A percentile compares a stretch with the other conserved stretches of the same genome.
Conservation (phyloP, 1,140 invertebrate species). For the Brachionus asplanchnoidis region DNA sequence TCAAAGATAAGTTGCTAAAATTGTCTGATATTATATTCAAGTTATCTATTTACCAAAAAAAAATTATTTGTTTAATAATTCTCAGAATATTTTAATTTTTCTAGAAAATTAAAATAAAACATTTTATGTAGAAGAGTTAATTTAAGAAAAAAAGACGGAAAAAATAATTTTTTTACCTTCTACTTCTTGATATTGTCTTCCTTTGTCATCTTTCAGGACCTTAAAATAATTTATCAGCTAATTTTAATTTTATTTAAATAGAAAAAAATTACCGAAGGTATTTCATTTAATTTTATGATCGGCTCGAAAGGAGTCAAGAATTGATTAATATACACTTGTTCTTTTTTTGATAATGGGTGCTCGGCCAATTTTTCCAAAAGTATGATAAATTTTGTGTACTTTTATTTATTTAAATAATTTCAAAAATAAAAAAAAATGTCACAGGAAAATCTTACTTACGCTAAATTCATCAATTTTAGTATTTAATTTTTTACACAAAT, state of each 20-base stretch:
- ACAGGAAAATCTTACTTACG: background rate
- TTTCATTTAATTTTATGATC: slow-evolving; percentile 51
- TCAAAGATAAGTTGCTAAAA: too few relatives aligned
- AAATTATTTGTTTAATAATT: background rate
- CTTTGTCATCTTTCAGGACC: slow-evolving; percentile 66
- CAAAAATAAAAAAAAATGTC: background rate
- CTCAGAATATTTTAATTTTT: too few relatives aligned
- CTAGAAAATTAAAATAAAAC: too few relatives aligned
- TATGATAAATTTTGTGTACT: slow-evolving; percentile 70
- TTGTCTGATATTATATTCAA: too few relatives aligned
- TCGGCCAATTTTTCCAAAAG: slow-evolving; percentile 67
- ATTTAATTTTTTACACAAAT: slow-evolving; percentile 4
- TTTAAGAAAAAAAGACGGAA: background rate
- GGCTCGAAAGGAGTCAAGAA: slow-evolving; percentile 63
- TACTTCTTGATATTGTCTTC: slow-evolving; percentile 65
- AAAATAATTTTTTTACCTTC: slow-evolving; percentile 58
- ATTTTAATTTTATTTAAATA: slow-evolving; percentile 38
- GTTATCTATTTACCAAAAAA: too few relatives aligned
- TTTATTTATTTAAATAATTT: background rate
- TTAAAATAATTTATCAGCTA: slow-evolving; percentile 43
- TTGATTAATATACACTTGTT: slow-evolving; percentile 68
- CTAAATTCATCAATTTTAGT: slow-evolving; percentile 15
- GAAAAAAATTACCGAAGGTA: slow-evolving; percentile 23
- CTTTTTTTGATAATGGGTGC: slow-evolving; percentile 64
- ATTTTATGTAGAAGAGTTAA: background rate